Evolutionary conservation across 1,140 invertebrate genomes (phyloP).

Genomic region (Orius laevigatus): DNA sequence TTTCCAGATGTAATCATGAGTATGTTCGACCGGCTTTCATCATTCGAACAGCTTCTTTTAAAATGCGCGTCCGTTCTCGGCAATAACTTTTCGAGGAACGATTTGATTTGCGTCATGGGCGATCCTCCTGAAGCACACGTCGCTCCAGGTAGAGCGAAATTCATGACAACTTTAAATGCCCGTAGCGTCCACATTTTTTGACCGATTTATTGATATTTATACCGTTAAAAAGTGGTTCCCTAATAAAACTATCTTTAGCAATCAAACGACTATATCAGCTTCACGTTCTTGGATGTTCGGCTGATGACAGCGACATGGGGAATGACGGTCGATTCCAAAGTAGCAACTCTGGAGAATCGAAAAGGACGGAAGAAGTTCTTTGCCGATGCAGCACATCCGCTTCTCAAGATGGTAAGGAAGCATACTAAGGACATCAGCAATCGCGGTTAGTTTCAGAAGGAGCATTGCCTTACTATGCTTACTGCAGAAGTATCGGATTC

Average conservation of each 20-base stretch:
- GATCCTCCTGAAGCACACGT: constrained; percentile 28
- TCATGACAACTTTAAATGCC: constrained; percentile 21
- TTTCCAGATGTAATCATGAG: constrained; percentile 35
- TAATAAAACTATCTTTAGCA: constrained; percentile 28
- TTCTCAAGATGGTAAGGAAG: neutral
- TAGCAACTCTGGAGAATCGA: neutral
- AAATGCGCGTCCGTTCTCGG: constrained; percentile 42
- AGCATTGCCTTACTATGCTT: constrained; percentile 1
- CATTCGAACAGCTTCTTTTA: constrained; percentile 39
- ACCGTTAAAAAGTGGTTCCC: no score
- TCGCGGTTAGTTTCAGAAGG: neutral
- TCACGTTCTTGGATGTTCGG: constrained; percentile 36
- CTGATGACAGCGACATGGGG: neutral
- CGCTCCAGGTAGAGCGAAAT: constrained; percentile 25
- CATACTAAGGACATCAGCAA: no score
- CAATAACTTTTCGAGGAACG: constrained; percentile 34
- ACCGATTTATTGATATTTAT: neutral
- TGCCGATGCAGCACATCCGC: neutral
- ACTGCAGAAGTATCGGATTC: constrained; percentile 5
- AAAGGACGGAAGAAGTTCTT: neutral
- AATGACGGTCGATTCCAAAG: neutral
- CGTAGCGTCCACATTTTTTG: no score
- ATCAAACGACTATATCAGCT: constrained; percentile 38
- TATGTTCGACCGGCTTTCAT: constrained; percentile 37
- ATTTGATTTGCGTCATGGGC: constrained; percentile 35